Percentiles rank a stretch among this genome's conserved stretches.
Conservation (phyloP, 1,140 invertebrate species). For the Coptotermes formosanus region DNA sequence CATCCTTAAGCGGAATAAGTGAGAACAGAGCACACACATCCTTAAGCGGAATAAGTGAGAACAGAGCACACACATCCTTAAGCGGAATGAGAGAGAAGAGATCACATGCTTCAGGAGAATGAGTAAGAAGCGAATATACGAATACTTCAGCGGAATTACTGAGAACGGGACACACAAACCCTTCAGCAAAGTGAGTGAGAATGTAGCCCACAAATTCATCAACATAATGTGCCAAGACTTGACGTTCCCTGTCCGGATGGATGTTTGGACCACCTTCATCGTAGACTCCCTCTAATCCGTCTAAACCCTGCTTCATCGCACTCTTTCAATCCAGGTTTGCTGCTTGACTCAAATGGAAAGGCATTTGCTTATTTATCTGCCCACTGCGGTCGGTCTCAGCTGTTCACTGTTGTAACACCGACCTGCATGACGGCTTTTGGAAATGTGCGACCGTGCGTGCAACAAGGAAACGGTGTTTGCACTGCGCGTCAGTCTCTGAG, state of each 20-base stretch:
- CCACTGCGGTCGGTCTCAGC: background rate
- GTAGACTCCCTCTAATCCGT: background rate
- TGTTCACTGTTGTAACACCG: background rate
- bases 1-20: no score
- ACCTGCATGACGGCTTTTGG: background rate
- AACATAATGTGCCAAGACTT: background rate
- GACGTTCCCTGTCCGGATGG: background rate
- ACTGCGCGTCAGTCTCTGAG: background rate
- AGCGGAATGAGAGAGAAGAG: no score
- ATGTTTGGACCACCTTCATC: background rate
- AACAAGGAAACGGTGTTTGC: background rate
- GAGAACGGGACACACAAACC: no score
- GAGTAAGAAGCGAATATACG: no score
- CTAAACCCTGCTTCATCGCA: background rate
- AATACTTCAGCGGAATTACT: no score
- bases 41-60: no score
- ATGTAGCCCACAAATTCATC: background rate
- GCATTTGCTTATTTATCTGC: background rate
- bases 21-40: no score
- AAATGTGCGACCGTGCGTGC: background rate
- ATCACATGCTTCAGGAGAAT: no score
- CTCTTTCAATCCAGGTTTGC: background rate
- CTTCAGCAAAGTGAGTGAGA: no score
- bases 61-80: no score
- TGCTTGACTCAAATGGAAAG: background rate